Conservation (phyloP, 2,797 vertebrate genomes). For the Notolepis coatsorum region DNA sequence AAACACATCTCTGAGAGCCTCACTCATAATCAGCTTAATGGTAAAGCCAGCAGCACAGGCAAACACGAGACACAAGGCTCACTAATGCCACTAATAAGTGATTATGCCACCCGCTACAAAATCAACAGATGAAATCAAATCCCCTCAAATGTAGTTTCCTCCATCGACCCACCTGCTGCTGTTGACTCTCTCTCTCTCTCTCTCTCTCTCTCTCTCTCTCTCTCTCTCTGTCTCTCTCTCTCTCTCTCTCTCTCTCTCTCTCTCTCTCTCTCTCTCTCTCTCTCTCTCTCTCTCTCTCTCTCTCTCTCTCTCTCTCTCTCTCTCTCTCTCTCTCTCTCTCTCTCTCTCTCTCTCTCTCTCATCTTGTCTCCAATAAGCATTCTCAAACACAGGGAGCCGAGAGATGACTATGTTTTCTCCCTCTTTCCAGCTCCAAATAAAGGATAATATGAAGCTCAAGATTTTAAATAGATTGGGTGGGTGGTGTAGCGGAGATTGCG, state of each 20-base stretch:
- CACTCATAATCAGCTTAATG: constrained; percentile 59
- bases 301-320: constrained; percentile 6
- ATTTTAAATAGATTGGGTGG: too few species aligned
- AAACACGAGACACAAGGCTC: constrained; percentile 38
- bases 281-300: constrained; percentile 10
- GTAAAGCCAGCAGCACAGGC: constrained; percentile 32
- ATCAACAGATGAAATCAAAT: constrained; percentile 34
- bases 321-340: constrained; percentile 14
- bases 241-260: not conserved
- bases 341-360: constrained; percentile 14
- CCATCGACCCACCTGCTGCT: not conserved
- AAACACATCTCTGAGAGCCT: constrained; percentile 52
- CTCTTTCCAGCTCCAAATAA: too few species aligned
- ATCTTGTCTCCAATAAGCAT: too few species aligned
- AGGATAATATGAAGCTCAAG: too few species aligned
- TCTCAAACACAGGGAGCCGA: not conserved
- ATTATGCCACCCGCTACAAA: constrained; percentile 48
- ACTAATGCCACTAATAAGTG: constrained; percentile 44
- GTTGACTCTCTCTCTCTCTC: constrained; percentile 24
- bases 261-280: constrained; percentile 19
- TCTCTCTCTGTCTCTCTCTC: not conserved
- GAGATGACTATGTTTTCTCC: not conserved
- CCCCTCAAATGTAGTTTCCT: not conserved
- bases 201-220: constrained; percentile 24
- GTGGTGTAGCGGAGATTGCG: too few species aligned